These are phyloP conservation scores for Gasterosteus aculeatus DNA, from an alignment of 2,113 vertebrate genomes.

Conservation along the genomic window DNA sequence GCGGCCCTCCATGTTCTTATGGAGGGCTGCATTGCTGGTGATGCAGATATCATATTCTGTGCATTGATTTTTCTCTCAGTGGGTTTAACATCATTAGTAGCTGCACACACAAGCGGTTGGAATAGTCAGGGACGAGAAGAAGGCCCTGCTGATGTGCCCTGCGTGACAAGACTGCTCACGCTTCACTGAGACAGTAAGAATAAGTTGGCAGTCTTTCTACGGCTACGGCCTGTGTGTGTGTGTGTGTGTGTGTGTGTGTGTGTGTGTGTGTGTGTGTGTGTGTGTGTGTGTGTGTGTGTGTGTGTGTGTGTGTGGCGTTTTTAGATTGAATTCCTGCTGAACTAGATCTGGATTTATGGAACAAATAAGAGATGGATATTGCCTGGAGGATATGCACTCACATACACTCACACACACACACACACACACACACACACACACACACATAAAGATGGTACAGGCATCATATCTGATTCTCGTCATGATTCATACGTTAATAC, in stretches of 20 bases:
- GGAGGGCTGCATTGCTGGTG: slow-evolving; percentile 44
- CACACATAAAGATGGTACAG: neutral
- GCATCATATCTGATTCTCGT: slow-evolving; percentile 4
- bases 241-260: slow-evolving; percentile 11
- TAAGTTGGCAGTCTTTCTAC: slow-evolving; percentile 16
- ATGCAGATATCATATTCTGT: slow-evolving; percentile 47
- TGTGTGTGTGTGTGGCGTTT: neutral
- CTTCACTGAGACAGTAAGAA: slow-evolving; percentile 1
- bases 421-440: neutral
- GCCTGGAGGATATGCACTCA: slow-evolving; percentile 3
- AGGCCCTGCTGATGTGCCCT: slow-evolving; percentile 35
- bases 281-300: neutral
- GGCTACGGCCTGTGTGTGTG: neutral
- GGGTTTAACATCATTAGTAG: slow-evolving; percentile 51
- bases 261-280: neutral
- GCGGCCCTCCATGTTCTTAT: slow-evolving; percentile 12
- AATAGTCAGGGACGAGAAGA: slow-evolving; percentile 49
- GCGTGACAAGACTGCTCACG: slow-evolving; percentile 35
- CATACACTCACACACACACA: slow-evolving; percentile 1
- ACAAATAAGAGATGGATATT: slow-evolving; percentile 32
- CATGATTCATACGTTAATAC: slow-evolving; percentile 13
- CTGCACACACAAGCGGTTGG: slow-evolving; percentile 45
- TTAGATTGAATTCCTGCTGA: slow-evolving; percentile 29
- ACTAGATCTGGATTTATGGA: slow-evolving; percentile 40
- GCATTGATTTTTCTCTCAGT: slow-evolving; percentile 52